Evolutionary conservation across 1,140 invertebrate species (phyloP), one percentile per base, ranked within the genome.

Genomic region (Papilio xuthus): DNA sequence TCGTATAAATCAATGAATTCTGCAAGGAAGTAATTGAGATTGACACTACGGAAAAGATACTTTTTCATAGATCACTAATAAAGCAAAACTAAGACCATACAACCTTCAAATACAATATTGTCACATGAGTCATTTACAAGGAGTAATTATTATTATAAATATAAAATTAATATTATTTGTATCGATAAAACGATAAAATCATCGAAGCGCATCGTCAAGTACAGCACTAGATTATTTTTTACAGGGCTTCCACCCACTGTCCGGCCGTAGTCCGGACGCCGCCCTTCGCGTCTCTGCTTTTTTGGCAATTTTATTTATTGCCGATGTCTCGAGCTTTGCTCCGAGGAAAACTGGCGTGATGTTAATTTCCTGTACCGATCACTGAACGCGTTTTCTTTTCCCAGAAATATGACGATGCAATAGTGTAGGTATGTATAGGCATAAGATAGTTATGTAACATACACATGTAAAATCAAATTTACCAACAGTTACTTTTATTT

Each of bases 261-360:
- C 81, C 83, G 84, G 60, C 60, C 23, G 60, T 28, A 26, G 60
- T 63, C 80, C 83, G 79, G 79, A 41, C 74, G 78, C 50, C 73
- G 77, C 79, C 79, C 80, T 81, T 79, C 82, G 73, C 78, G 81
- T 82, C 82, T 79, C 79, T 89, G 87, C 90, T 88, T 91, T 37
- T 91, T 92, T 90, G 87, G 85, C 89, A 90, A 93, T 92, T 90
- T 90, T 91, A 93, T 93, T 92, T 92, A 93, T 93, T 92, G 88
- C 81, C 86, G 88, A 90, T 89, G 88, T 91, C 86, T 88, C 83
- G 80, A 79, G 81, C 82, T 85, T 83, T 82, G 78, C 80, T 82
- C 84, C 77, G 81, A 89, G 90, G 88, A 91, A 92, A 92, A 89
- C 86, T 90, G 82, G 82, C 85, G 86, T 90, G 89, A 90, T 92